phyloP scores from a whole-genome alignment of 2,797 vertebrate species.

The Sus cebifrons region DNA sequence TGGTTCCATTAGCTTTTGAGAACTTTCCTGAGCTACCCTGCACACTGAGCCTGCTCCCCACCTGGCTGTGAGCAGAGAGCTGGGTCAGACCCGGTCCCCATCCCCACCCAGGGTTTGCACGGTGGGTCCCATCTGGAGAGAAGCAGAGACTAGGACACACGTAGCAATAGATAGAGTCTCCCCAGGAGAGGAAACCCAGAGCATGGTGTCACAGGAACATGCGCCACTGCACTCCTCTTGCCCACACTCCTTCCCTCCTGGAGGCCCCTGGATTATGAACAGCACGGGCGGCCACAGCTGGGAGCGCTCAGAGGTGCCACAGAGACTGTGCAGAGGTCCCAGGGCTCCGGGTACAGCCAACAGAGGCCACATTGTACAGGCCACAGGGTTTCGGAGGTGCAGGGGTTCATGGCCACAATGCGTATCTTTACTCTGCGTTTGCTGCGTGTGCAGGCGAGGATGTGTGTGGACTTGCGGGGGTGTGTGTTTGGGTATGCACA shows the following conservation, averaged over 20 bases:
- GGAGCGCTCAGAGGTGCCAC: not conserved
- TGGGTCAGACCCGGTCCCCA: accelerated
- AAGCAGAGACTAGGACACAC: not conserved
- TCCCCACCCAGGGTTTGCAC: not conserved
- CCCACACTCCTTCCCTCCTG: accelerated
- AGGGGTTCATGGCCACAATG: not conserved
- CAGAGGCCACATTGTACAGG: not conserved
- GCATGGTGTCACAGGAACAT: not conserved
- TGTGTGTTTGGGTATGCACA: not conserved
- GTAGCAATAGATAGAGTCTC: not conserved
- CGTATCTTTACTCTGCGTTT: not conserved
- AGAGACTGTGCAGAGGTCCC: not conserved
- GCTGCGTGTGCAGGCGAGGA: not conserved
- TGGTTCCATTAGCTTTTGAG: not conserved
- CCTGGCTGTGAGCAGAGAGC: not conserved
- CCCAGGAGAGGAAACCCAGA: no score
- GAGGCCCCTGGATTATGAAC: not conserved
- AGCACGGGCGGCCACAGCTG: accelerated
- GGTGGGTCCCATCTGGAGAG: not conserved
- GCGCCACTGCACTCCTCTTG: not conserved
- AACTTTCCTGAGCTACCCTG: not conserved
- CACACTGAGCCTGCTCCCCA: not conserved
- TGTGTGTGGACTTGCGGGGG: no score
- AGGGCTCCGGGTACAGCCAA: not conserved
- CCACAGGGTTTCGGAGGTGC: not conserved